phyloP scores from a whole-genome alignment of 2,888 invertebrate genomes.

The Octodonta nipae region DNA sequence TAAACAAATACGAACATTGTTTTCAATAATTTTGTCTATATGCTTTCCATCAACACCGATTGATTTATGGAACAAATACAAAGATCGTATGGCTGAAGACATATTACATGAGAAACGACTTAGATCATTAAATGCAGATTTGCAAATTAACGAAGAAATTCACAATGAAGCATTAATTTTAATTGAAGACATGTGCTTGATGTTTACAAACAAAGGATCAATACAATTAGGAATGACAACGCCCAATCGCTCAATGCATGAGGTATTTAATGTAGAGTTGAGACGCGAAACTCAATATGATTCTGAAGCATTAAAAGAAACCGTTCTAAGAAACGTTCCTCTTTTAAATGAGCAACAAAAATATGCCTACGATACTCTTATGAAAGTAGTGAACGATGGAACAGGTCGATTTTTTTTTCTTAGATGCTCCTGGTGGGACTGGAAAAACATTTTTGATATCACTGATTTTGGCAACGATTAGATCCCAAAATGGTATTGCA shows the following conservation, averaged over 20 bases:
- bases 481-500: constrained; percentile 18
- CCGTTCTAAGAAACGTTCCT: background rate
- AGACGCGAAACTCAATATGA: background rate
- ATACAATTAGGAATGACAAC: constrained; percentile 1
- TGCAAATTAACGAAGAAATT: background rate
- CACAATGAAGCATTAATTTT: background rate
- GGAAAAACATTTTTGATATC: constrained; percentile 29
- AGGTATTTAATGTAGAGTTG: background rate
- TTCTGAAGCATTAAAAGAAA: background rate
- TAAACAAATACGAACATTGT: background rate
- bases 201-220: background rate
- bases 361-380: background rate
- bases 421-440: constrained; percentile 4
- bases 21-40: background rate
- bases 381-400: constrained; percentile 10
- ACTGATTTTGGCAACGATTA: constrained; percentile 26
- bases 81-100: constrained; percentile 1
- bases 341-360: background rate
- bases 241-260: background rate
- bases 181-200: constrained; percentile 1
- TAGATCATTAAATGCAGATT: background rate
- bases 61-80: background rate
- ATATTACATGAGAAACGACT: background rate
- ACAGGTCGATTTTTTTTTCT: constrained; percentile 2
- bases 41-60: background rate